Percentiles rank a stretch among this genome's conserved stretches.
These are phyloP conservation scores for Sarcophaga peregrina DNA, from an alignment of 1,140 invertebrate genomes.

Conservation along the genomic window DNA sequence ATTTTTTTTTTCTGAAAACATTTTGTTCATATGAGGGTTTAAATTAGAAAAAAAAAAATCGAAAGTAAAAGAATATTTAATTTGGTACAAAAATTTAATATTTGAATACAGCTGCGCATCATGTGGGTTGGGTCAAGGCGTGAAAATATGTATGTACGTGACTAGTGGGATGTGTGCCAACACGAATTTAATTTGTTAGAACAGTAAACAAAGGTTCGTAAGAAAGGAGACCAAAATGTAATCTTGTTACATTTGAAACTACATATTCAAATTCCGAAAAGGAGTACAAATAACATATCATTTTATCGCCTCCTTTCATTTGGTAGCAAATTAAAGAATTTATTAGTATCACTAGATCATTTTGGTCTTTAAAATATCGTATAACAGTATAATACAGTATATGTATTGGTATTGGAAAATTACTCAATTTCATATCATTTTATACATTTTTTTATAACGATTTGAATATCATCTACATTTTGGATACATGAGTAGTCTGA, in stretches of 20 bases:
- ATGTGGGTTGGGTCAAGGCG: slow-evolving; percentile 23
- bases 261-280: not conserved
- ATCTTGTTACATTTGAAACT: not conserved
- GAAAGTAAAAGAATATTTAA: too few relatives aligned
- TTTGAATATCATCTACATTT: not conserved
- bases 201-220: not conserved
- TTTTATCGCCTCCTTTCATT: slow-evolving; percentile 10
- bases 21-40: not conserved
- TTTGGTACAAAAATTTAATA: not conserved
- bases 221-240: not conserved
- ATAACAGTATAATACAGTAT: not conserved
- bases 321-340: not conserved
- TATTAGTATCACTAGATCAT: not conserved
- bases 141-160: not conserved
- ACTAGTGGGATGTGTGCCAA: not conserved
- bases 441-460: not conserved
- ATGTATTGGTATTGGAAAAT: not conserved
- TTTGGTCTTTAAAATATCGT: not conserved
- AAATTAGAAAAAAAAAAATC: not conserved
- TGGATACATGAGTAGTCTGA: not conserved
- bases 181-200: not conserved
- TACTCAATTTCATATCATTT: not conserved
- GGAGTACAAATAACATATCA: not conserved
- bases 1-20: not conserved
- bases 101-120: slow-evolving; percentile 18